These are phyloP conservation scores for Atherinosoma microstoma DNA, from an alignment of 2,797 vertebrate species.

Conservation along the genomic window DNA sequence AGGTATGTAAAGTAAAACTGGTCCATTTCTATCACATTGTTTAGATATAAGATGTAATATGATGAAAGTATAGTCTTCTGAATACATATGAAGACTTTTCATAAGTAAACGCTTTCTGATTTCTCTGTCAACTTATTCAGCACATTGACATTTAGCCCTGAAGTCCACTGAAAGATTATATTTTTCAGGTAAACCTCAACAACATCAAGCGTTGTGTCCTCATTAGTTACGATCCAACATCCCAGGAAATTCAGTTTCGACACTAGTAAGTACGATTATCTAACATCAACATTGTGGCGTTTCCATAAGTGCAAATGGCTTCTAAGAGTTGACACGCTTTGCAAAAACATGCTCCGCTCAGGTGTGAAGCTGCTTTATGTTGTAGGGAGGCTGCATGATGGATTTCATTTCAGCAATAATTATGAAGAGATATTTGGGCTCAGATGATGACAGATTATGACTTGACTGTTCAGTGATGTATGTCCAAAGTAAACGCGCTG, in stretches of 20 bases:
- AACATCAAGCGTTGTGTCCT: constrained; percentile 92
- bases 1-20: constrained; percentile 71
- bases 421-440: constrained; percentile 32
- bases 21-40: neutral
- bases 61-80: constrained; percentile 86
- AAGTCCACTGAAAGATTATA: neutral
- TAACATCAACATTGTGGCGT: neutral
- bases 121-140: neutral
- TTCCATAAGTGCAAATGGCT: neutral
- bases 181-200: constrained; percentile 89
- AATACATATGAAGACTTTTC: constrained; percentile 72
- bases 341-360: neutral
- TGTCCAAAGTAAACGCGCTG: constrained; percentile 90
- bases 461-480: constrained; percentile 83
- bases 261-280: constrained; percentile 89
- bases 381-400: neutral
- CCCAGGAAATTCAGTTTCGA: constrained; percentile 88
- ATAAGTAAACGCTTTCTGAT: constrained; percentile 85
- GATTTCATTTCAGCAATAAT: neutral
- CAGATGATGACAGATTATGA: constrained; percentile 77
- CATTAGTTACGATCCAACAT: constrained; percentile 84
- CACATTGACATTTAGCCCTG: accelerated
- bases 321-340: neutral
- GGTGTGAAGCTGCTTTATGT: neutral
- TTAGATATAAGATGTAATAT: constrained; percentile 20